A percentile compares a stretch with the other conserved stretches of the same genome.
Evolutionary conservation across 2,113 vertebrate species (phyloP).

Genomic region (Balaenoptera acutorostrata): DNA sequence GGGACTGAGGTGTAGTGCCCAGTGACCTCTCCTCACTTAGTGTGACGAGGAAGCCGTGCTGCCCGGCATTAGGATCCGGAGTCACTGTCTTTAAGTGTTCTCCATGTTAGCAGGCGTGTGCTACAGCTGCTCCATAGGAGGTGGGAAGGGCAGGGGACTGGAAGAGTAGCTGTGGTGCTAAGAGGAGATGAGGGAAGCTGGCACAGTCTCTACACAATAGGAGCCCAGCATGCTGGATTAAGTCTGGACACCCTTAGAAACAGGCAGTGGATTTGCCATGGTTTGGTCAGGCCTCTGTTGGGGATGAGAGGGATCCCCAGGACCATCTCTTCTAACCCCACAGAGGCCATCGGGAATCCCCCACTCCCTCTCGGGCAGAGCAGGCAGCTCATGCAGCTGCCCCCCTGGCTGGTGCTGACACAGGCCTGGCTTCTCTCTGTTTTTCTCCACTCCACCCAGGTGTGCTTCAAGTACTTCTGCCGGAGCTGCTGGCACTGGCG

Average conservation of each 20-base stretch:
- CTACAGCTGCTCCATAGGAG: not conserved
- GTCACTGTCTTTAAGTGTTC: not conserved
- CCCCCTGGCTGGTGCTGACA: not conserved
- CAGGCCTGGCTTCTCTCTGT: not conserved
- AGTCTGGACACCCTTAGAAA: not conserved
- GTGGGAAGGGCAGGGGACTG: not conserved
- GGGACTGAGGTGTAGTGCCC: not conserved
- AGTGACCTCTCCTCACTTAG: not conserved
- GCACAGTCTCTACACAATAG: not conserved
- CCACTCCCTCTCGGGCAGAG: not conserved
- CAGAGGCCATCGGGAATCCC: not conserved
- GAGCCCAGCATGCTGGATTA: not conserved
- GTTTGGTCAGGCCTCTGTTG: not conserved
- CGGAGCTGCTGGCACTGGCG: constrained; percentile 98
- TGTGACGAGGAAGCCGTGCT: not conserved
- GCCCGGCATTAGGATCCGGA: not conserved
- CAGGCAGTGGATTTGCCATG: not conserved
- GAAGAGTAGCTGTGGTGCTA: not conserved
- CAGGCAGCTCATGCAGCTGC: not conserved
- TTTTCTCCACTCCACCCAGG: constrained; percentile 73
- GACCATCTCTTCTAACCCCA: not conserved
- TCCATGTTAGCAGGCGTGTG: not conserved
- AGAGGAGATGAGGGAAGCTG: not conserved
- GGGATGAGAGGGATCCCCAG: not conserved
- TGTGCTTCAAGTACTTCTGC: constrained; percentile 99